A percentile compares a stretch with the other conserved stretches of the same genome.
Conservation (phyloP, 2,797 vertebrate genomes). For the Sebastes iracundus region DNA sequence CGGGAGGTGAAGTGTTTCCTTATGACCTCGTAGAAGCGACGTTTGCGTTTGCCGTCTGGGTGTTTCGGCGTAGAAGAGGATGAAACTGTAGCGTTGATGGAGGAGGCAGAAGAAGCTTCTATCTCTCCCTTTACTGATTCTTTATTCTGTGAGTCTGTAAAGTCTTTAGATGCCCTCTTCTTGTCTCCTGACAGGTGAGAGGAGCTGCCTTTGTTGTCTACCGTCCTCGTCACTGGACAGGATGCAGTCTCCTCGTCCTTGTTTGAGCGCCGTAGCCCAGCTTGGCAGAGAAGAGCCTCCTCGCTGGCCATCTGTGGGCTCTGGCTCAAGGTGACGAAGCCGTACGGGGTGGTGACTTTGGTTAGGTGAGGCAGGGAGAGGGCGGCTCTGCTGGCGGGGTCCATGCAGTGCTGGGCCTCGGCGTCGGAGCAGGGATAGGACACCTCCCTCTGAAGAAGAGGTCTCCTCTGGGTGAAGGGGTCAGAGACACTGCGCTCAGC, state of each 20-base stretch:
- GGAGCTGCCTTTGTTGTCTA: neutral
- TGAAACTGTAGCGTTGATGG: neutral
- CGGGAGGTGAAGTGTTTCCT: slow-evolving; percentile 68
- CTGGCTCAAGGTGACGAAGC: slow-evolving; percentile 85
- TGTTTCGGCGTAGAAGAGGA: slow-evolving; percentile 16
- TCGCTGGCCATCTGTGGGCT: slow-evolving; percentile 86
- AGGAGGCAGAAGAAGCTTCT: neutral
- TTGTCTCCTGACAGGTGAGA: slow-evolving; percentile 13
- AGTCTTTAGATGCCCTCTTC: slow-evolving; percentile 39
- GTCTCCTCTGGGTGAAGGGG: slow-evolving; percentile 33
- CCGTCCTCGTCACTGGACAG: slow-evolving; percentile 22
- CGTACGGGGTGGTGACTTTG: slow-evolving; percentile 85
- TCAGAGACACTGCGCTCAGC: slow-evolving; percentile 69
- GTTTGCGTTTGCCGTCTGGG: slow-evolving; percentile 57
- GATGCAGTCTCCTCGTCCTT: slow-evolving; percentile 29
- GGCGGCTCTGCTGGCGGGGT: slow-evolving; percentile 81
- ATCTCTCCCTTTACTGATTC: neutral
- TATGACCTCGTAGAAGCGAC: slow-evolving; percentile 66
- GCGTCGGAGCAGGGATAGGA: slow-evolving; percentile 26
- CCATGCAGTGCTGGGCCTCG: slow-evolving; percentile 72
- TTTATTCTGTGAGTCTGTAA: neutral
- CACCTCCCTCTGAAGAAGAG: slow-evolving; percentile 41
- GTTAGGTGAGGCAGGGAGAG: slow-evolving; percentile 85
- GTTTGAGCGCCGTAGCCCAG: slow-evolving; percentile 36
- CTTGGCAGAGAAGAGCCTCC: slow-evolving; percentile 84